A percentile compares a stretch with the other conserved stretches of the same genome.
Conservation (phyloP, 1,140 invertebrate species). For the Elymnias hypermnestra region DNA sequence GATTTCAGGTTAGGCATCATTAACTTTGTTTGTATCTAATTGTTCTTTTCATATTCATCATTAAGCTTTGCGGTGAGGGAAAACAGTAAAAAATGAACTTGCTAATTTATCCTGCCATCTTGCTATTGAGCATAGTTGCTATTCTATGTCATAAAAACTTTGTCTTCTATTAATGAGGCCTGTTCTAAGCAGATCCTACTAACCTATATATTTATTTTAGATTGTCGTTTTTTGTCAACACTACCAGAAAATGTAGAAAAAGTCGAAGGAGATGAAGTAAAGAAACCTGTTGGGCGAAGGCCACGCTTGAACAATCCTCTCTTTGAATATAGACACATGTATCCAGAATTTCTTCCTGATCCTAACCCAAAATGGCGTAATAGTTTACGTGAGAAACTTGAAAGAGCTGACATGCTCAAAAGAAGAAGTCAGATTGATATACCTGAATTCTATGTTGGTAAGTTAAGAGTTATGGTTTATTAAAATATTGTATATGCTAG, state of each 20-base stretch:
- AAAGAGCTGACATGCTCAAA: conserved; percentile 94
- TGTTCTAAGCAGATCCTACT: no score
- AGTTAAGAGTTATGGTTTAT: no score
- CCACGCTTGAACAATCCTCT: conserved; percentile 31
- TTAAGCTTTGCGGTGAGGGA: no score
- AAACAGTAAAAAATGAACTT: no score
- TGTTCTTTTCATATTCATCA: no score
- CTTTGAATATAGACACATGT: conserved; percentile 83
- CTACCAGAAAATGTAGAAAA: conserved; percentile 47
- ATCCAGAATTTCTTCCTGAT: conserved; percentile 96
- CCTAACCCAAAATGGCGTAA: conserved; percentile 88
- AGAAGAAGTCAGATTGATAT: conserved; percentile 89
- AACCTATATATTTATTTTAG: conserved; percentile 27
- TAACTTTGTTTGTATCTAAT: no score
- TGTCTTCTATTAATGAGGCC: no score
- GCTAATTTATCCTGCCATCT: no score
- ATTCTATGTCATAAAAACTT: no score
- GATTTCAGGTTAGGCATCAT: no score
- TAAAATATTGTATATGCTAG: no score
- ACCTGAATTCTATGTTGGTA: conserved; percentile 98
- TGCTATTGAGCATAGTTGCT: no score
- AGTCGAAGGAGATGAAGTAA: conserved; percentile 18
- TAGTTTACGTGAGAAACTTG: conserved; percentile 89
- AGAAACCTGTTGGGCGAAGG: conserved; percentile 24
- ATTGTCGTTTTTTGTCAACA: conserved; percentile 42